These are phyloP conservation scores for Branchinecta lynchi DNA, from an alignment of 1,140 invertebrate species.

Conservation along the genomic window DNA sequence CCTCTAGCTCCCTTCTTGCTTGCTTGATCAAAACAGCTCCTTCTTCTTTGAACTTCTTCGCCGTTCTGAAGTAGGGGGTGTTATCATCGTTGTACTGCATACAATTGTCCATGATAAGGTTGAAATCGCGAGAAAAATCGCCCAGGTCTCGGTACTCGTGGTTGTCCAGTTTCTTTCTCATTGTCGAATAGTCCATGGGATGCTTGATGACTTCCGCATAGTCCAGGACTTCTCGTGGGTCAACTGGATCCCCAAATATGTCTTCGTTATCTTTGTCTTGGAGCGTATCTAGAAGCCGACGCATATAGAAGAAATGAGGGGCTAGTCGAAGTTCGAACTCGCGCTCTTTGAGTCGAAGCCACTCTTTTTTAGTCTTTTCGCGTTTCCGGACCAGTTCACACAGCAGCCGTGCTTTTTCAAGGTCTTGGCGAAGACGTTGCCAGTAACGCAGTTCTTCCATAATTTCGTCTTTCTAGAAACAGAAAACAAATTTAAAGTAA, in stretches of 20 bases:
- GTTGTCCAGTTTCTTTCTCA: conserved; percentile 59
- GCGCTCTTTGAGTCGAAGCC: conserved; percentile 50
- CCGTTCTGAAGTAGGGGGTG: conserved; percentile 64
- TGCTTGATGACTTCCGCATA: conserved; percentile 79
- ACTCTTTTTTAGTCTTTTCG: conserved; percentile 82
- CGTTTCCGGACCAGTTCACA: conserved; percentile 88
- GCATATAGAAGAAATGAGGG: conserved; percentile 60
- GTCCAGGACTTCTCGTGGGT: conserved; percentile 74
- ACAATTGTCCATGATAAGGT: conserved; percentile 87
- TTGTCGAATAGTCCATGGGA: conserved; percentile 92
- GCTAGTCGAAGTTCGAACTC: conserved; percentile 61
- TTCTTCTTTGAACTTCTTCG: conserved; percentile 69
- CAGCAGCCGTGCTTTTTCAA: conserved; percentile 77
- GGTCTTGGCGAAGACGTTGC: conserved; percentile 82
- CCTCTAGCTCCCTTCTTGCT: conserved; percentile 18
- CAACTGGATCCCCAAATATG: conserved; percentile 85
- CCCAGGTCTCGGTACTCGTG: conserved; percentile 60
- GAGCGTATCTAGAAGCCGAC: conserved; percentile 55
- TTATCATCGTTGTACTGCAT: conserved; percentile 87
- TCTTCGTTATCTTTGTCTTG: conserved; percentile 53
- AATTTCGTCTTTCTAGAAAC: conserved; percentile 40
- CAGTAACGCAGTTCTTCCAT: conserved; percentile 83
- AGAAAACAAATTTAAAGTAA: conserved; percentile 3
- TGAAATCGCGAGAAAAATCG: conserved; percentile 73
- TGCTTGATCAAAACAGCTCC: conserved; percentile 27